Evolutionary conservation across 2,888 invertebrate species (phyloP).

Genomic region (Lutraria lutraria): DNA sequence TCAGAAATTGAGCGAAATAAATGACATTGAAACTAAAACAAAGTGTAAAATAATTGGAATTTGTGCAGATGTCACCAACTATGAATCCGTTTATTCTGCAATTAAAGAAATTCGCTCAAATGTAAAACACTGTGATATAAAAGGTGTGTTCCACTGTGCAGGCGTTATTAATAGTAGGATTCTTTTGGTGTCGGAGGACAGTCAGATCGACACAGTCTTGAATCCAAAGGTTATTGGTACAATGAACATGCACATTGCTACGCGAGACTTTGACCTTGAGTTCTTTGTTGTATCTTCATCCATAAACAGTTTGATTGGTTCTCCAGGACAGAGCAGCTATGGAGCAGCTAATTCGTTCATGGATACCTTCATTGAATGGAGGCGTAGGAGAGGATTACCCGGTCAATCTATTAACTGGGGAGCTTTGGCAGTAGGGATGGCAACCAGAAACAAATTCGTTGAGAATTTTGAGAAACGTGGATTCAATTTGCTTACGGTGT

Average conservation of each 20-base stretch:
- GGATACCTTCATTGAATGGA: slow-evolving; percentile 76
- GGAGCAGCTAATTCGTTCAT: slow-evolving; percentile 80
- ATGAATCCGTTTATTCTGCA: slow-evolving; percentile 54
- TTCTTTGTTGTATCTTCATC: slow-evolving; percentile 80
- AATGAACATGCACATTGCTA: too few species aligned
- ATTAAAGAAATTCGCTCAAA: slow-evolving; percentile 51
- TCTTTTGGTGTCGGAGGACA: slow-evolving; percentile 62
- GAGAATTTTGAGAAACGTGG: slow-evolving; percentile 46
- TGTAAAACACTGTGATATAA: slow-evolving; percentile 37
- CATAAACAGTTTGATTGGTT: slow-evolving; percentile 76
- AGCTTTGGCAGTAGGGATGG: slow-evolving; percentile 76
- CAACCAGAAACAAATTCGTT: slow-evolving; percentile 51
- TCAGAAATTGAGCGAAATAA: slow-evolving; percentile 54
- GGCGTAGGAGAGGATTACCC: too few species aligned
- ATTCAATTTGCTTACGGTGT: slow-evolving; percentile 32
- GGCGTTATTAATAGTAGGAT: slow-evolving; percentile 71
- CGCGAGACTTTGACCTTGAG: slow-evolving; percentile 72
- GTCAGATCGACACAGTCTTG: slow-evolving; percentile 51
- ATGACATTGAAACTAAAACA: neutral
- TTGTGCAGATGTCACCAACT: slow-evolving; percentile 70
- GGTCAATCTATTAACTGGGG: slow-evolving; percentile 81
- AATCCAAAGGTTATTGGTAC: too few species aligned
- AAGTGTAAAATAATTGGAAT: slow-evolving; percentile 42
- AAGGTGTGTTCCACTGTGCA: slow-evolving; percentile 78
- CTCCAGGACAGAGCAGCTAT: slow-evolving; percentile 78